phyloP scores from a whole-genome alignment of 2,888 invertebrate genomes.

The Rhodophaea formosa region DNA sequence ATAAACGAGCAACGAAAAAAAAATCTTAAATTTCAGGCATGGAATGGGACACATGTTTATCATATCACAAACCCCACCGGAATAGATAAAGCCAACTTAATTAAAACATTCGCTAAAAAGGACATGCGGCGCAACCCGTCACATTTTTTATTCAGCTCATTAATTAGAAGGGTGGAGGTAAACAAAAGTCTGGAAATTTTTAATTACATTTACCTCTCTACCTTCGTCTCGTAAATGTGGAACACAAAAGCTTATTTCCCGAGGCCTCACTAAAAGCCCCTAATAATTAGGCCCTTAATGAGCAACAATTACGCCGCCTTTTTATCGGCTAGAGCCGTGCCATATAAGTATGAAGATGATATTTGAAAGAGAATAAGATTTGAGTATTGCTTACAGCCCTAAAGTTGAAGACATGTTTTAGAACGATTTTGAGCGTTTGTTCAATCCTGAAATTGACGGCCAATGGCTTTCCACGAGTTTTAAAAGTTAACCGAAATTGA shows the following conservation, averaged over 20 bases:
- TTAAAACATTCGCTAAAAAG: slow-evolving; percentile 19
- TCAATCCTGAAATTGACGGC: no score
- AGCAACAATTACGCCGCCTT: slow-evolving; percentile 46
- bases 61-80: background rate
- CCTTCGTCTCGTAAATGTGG: slow-evolving; percentile 50
- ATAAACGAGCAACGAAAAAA: no score
- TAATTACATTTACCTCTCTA: slow-evolving; percentile 50
- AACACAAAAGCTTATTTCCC: slow-evolving; percentile 57
- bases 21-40: no score
- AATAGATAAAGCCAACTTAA: slow-evolving; percentile 4
- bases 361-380: background rate
- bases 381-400: no score
- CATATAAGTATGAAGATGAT: background rate
- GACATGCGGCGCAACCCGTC: slow-evolving; percentile 25
- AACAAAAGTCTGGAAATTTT: slow-evolving; percentile 45
- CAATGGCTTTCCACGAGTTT: no score
- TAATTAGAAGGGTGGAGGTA: slow-evolving; percentile 36
- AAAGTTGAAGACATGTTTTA: no score
- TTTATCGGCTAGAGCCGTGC: slow-evolving; percentile 30
- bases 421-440: no score
- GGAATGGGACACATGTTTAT: background rate
- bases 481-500: no score
- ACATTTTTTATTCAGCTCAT: slow-evolving; percentile 38
- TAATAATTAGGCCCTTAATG: slow-evolving; percentile 53
- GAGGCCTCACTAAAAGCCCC: slow-evolving; percentile 51